Evolutionary conservation across 1,140 invertebrate species (phyloP), one percentile per base, ranked within the genome.

Genomic region (Bursaphelenchus mucronatus): DNA sequence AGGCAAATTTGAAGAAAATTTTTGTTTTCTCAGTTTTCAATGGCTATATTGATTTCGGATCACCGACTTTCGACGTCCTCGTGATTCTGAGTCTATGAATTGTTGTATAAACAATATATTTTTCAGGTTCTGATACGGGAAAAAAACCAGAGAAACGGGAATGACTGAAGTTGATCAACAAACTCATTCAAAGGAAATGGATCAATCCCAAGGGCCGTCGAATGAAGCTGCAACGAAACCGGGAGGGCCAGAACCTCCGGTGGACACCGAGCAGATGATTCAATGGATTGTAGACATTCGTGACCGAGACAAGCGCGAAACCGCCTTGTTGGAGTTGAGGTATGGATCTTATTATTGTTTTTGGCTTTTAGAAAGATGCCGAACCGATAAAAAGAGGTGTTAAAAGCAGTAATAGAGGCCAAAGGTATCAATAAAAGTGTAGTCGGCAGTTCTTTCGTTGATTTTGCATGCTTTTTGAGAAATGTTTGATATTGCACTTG

Each of bases 251-350:
- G 57, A 39, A 45, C 13, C 41, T n/a, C 13, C 10, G 11, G 57
- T 59, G 19, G 57, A 59, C 57, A 39, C 11, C 4, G 13, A 70
- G 15, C 13, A 53, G 50, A 68, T 66, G 19, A 21, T 19, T 15
- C 62, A 89, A 71, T 96, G 92, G 92, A 97, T 99, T 73, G 87
- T 89, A 67, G 94, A 98, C 79, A 81, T 99, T n/a, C 89, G 90
- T 7, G 91, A 90, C 83, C 89, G 91, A 11, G 90, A 93, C 64
- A 97, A 91, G 0, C 85, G 94, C 45, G 94, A 98, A 85, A 93
- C 92, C 85, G 94, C 95, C 41, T 84, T 99, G 5, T 84, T 94
- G 30, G 94, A 98, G 84, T 82, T 99, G 5, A 89, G 88, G 88
- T 89, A 80, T 10, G 19, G 19, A 62, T 6, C 39, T 47, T 46